phyloP scores from a whole-genome alignment of 1,140 invertebrate genomes.

The Myzus persicae region DNA sequence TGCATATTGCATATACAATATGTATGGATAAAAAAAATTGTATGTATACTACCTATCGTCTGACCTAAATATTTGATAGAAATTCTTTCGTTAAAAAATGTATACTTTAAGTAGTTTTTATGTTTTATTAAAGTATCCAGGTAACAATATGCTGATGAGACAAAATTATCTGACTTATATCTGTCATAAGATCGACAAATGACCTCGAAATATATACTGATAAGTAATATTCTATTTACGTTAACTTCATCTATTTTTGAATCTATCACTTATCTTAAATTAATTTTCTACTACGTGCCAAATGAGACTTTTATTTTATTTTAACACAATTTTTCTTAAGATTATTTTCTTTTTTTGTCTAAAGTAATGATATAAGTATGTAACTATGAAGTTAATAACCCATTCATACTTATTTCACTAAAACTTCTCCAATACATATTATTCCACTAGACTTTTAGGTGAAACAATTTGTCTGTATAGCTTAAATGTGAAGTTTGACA shows the following conservation, averaged over 20 bases:
- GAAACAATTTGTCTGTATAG: conserved; percentile 6
- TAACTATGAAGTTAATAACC: neutral
- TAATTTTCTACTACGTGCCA: neutral
- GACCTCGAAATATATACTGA: neutral
- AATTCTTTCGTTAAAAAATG: neutral
- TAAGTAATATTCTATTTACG: neutral
- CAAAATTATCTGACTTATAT: conserved; percentile 7
- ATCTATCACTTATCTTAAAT: neutral
- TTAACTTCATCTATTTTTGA: neutral
- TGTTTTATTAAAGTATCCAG: neutral
- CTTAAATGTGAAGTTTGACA: neutral
- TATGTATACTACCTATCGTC: neutral
- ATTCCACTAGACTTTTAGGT: neutral
- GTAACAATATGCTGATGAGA: neutral
- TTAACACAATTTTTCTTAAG: neutral
- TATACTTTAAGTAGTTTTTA: neutral
- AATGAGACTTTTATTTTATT: neutral
- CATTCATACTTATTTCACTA: neutral
- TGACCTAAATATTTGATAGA: neutral
- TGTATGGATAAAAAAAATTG: neutral
- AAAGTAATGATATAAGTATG: neutral
- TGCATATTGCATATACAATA: neutral
- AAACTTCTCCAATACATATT: neutral
- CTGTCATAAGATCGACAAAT: neutral
- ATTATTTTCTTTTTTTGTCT: neutral